Percentiles rank a stretch among this genome's conserved stretches.
Conservation (phyloP, 1,140 invertebrate genomes). For the Coptotermes formosanus region DNA sequence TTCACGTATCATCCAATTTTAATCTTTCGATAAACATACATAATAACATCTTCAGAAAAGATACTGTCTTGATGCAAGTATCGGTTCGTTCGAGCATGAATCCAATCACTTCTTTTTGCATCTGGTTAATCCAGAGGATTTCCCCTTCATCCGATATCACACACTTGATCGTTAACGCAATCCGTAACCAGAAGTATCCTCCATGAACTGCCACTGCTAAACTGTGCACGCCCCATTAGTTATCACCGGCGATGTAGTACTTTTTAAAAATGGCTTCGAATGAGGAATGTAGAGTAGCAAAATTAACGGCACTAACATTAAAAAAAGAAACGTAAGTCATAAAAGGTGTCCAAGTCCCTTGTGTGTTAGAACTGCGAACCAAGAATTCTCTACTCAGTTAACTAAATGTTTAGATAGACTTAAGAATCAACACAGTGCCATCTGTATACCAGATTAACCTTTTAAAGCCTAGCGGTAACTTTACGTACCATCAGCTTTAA, state of each 20-base stretch:
- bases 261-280: constrained; percentile 1
- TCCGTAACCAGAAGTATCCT: not conserved
- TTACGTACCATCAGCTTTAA: too few relatives aligned
- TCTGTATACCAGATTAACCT: not conserved
- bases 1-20: not conserved
- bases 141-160: not conserved
- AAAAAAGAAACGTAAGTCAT: not conserved
- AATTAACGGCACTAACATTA: not conserved
- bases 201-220: not conserved
- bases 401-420: not conserved
- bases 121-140: not conserved
- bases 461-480: too few relatives aligned
- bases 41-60: not conserved
- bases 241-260: not conserved
- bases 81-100: not conserved
- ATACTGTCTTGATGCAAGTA: not conserved
- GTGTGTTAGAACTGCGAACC: not conserved
- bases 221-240: not conserved
- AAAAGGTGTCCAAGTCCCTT: not conserved
- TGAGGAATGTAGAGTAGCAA: not conserved
- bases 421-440: not conserved
- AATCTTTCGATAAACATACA: not conserved
- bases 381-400: not conserved
- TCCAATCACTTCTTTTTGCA: not conserved
- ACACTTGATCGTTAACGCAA: not conserved